Evolutionary conservation across 2,113 vertebrate species (phyloP).

Genomic region (Crotophaga sulcirostris): DNA sequence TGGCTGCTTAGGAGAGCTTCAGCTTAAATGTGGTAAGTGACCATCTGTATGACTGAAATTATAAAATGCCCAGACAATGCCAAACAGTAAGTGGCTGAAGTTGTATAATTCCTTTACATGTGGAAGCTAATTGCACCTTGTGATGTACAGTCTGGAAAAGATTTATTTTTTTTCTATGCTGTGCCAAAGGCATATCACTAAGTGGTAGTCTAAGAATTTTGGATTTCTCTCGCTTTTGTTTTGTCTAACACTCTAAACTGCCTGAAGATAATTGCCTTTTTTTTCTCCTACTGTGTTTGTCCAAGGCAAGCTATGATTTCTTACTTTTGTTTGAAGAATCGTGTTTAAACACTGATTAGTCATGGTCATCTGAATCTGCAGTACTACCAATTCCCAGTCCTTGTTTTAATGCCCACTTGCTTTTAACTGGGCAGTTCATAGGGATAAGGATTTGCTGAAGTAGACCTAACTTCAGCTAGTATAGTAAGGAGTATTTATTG

Average conservation of each 20-base stretch:
- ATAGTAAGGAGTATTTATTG: background rate
- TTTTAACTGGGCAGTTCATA: background rate
- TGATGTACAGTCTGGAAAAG: background rate
- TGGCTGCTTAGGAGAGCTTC: constrained; percentile 80
- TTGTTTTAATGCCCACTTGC: background rate
- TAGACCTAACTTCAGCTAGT: background rate
- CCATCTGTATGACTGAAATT: background rate
- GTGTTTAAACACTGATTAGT: background rate
- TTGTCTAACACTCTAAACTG: background rate
- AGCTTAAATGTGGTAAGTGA: constrained; percentile 77
- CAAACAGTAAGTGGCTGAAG: background rate
- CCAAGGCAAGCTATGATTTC: background rate
- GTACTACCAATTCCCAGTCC: background rate
- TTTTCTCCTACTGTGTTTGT: background rate
- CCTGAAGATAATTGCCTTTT: background rate
- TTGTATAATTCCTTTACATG: background rate
- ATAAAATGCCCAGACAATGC: background rate
- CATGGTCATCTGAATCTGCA: background rate
- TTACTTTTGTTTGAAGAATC: background rate
- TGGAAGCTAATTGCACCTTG: background rate
- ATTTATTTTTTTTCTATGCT: background rate
- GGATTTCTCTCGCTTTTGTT: background rate
- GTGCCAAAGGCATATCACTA: background rate
- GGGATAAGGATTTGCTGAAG: background rate
- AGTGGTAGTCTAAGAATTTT: background rate